Base-by-base conservation (phyloP, 2,888 invertebrate genomes). In the Dione vanillae region DNA sequence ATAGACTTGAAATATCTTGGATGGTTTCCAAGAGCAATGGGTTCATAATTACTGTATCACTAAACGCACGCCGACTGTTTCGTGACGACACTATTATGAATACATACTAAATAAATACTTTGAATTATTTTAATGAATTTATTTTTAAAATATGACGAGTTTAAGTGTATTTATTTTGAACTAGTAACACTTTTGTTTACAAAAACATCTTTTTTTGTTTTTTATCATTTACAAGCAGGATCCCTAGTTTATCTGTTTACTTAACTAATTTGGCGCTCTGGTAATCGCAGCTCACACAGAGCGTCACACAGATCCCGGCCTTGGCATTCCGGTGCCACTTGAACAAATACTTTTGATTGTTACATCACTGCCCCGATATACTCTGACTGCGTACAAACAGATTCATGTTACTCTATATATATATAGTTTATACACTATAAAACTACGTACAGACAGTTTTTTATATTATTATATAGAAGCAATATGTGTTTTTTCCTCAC, bases 331-430 rank as follows among this genome's bases (percentile, higher is more conserved):
- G 19, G 20, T 27, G 56, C 61, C 66, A 71, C 70, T 69, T 70
- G 75, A 69, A 41, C 67, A 69, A 74, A 69, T 52, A 69, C 45
- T 69, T 68, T 68, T 56, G 69, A 56, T 64, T 64, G 69, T 69
- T 64, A 69, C 62, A 56, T 69, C 69, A 69, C 45, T n/a, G 35
- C 27, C 43, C 45, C 27, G 61, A 61, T 61, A 35, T 27, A 35
- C 20, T 19, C 14, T 6, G 59, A 8, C 47, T 37, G 14, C 27
- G 35, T 35, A 62, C 35, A 27, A 11, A 20, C 37, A 2, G 7
- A 37, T 56, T 6, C 11, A 9, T 40, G 35, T 37, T 9, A 14
- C 7, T 35, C 52, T 52, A 27, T 52, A 2, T 52, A 27, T 52
- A 2, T 35, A 52, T 59, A 27, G 16, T 37, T n/a, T 37, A 40